Evolutionary conservation across 2,888 invertebrate species (phyloP).

Genomic region (Julus scanicus): DNA sequence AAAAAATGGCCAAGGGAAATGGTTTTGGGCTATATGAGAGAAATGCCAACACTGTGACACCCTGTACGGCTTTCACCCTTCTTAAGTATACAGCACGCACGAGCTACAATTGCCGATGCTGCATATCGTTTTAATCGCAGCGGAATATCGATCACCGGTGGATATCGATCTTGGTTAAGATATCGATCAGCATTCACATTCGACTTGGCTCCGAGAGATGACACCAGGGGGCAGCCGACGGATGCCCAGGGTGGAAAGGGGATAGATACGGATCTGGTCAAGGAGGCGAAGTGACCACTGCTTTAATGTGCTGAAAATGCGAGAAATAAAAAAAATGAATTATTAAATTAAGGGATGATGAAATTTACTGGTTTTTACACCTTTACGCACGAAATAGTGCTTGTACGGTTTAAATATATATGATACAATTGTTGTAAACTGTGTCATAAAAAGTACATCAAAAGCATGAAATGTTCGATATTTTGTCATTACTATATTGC

Average conservation of each 20-base stretch:
- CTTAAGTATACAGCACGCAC: neutral
- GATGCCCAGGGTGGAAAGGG: neutral
- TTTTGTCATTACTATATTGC: too few relatives aligned
- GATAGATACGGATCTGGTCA: neutral
- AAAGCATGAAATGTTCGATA: too few relatives aligned
- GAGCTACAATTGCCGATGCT: neutral
- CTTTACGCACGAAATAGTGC: too few relatives aligned
- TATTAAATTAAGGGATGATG: too few relatives aligned
- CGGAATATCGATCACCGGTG: neutral
- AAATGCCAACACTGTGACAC: neutral
- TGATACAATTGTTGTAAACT: too few relatives aligned
- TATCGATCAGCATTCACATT: neutral
- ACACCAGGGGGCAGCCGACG: neutral
- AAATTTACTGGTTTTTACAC: too few relatives aligned
- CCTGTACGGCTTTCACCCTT: neutral
- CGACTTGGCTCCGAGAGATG: neutral
- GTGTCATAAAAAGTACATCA: too few relatives aligned
- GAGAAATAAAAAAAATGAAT: neutral
- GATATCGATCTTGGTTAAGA: neutral
- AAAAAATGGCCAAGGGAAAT: neutral
- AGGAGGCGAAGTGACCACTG: slow-evolving; percentile 10
- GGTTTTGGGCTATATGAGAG: neutral
- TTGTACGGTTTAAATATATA: too few relatives aligned
- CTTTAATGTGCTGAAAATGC: neutral
- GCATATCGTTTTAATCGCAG: neutral